Evolutionary conservation across 2,113 vertebrate species (phyloP).

Genomic region (Ctenomys sociabilis): DNA sequence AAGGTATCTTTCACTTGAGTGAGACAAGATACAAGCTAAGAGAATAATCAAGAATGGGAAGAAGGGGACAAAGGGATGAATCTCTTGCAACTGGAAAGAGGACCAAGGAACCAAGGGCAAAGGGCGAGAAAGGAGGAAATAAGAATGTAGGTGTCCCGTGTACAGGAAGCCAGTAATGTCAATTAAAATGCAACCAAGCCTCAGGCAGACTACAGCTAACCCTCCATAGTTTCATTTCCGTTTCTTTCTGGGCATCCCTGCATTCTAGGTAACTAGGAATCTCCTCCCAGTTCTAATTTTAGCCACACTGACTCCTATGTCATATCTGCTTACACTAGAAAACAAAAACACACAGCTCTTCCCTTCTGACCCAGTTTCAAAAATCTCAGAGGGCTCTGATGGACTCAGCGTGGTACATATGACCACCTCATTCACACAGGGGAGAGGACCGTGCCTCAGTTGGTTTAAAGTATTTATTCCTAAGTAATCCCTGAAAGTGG

Average conservation of each 20-base stretch:
- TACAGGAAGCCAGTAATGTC: neutral
- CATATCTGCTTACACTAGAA: neutral
- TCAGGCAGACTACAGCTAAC: slow-evolving; percentile 3
- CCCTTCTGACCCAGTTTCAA: neutral
- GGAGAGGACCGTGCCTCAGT: neutral
- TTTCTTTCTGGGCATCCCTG: neutral
- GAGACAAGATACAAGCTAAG: neutral
- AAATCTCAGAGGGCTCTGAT: neutral
- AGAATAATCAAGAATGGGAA: neutral
- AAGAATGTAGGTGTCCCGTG: neutral
- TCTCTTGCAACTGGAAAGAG: neutral
- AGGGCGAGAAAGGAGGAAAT: neutral
- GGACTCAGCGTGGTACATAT: neutral
- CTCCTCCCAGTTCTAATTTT: neutral
- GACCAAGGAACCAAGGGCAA: neutral
- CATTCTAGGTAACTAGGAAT: neutral
- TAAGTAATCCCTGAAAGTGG: neutral
- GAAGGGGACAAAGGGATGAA: neutral
- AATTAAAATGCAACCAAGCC: neutral
- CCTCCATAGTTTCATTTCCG: neutral
- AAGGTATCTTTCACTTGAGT: neutral
- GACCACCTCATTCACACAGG: neutral
- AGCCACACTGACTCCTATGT: neutral
- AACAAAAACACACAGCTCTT: neutral
- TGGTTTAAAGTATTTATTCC: neutral